Percentiles rank a stretch among this genome's conserved stretches.
These are phyloP conservation scores for Oncorhynchus nerka DNA, from an alignment of 2,113 vertebrate genomes.

Conservation along the genomic window DNA sequence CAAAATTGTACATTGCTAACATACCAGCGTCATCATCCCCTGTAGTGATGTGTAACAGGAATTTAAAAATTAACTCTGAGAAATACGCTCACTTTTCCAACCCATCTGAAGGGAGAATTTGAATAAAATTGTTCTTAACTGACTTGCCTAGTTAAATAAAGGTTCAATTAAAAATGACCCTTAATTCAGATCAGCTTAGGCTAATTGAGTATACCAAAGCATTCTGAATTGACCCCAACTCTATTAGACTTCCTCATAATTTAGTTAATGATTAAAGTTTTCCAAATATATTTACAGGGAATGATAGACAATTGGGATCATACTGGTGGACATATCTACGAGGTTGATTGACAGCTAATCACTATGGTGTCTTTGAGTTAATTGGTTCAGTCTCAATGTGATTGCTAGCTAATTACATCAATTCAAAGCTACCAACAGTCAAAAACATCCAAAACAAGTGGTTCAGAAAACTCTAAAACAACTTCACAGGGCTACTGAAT, in stretches of 20 bases:
- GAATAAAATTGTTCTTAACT: no score
- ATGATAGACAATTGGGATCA: neutral
- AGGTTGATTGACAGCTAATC: no score
- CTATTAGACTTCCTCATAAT: no score
- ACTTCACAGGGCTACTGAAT: conserved; percentile 23
- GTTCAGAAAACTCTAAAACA: conserved; percentile 14
- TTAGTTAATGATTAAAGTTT: no score
- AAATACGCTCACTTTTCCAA: no score
- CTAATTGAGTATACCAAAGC: neutral
- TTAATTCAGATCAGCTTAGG: no score
- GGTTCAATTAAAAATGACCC: no score
- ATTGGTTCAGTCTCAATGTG: neutral
- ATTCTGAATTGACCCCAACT: neutral
- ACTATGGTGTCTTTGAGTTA: no score
- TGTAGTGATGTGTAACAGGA: neutral
- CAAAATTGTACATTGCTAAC: neutral
- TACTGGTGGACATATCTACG: neutral
- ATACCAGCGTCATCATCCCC: neutral
- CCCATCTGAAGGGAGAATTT: no score
- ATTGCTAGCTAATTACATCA: neutral
- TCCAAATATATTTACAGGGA: neutral
- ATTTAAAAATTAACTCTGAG: neutral
- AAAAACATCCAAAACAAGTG: conserved; percentile 5
- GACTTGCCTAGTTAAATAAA: no score
- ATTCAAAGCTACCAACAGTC: neutral